phyloP scores from a whole-genome alignment of 2,888 invertebrate genomes.

The Euclidia mi region DNA sequence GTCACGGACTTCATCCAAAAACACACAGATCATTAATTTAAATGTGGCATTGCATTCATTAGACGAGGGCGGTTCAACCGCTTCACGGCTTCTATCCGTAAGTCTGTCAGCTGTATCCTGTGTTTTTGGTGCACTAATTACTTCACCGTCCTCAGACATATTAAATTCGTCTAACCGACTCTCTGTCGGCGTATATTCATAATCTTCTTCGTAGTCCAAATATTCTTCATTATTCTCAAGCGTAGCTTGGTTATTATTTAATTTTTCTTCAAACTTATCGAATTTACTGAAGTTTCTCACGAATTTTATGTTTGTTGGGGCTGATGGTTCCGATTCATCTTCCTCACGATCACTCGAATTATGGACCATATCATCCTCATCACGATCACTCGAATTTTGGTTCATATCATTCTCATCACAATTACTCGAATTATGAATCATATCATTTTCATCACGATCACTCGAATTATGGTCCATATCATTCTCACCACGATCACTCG shows the following conservation, averaged over 20 bases:
- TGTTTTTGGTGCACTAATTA: conserved; percentile 20
- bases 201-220: conserved; percentile 44
- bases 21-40: conserved; percentile 52
- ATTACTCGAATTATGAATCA: too few species aligned
- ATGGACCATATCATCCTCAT: too few species aligned
- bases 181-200: conserved; percentile 27
- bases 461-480: too few species aligned
- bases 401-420: too few species aligned
- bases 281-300: conserved; percentile 65
- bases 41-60: conserved; percentile 44
- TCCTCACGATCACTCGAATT: too few species aligned
- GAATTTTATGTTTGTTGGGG: conserved; percentile 57
- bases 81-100: conserved; percentile 14
- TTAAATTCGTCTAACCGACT: conserved; percentile 1
- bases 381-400: too few species aligned
- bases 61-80: conserved; percentile 7
- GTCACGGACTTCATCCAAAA: conserved; percentile 59
- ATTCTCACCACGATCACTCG: too few species aligned
- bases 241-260: conserved; percentile 16
- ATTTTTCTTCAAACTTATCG: conserved; percentile 55
- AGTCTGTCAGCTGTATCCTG: conserved; percentile 5
- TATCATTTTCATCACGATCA: too few species aligned
- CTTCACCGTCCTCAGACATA: conserved; percentile 26
- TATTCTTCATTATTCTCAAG: conserved; percentile 17
- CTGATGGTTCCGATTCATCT: too few species aligned